Conservation (phyloP, 2,797 vertebrate genomes). For the Passerculus sandwichensis region DNA sequence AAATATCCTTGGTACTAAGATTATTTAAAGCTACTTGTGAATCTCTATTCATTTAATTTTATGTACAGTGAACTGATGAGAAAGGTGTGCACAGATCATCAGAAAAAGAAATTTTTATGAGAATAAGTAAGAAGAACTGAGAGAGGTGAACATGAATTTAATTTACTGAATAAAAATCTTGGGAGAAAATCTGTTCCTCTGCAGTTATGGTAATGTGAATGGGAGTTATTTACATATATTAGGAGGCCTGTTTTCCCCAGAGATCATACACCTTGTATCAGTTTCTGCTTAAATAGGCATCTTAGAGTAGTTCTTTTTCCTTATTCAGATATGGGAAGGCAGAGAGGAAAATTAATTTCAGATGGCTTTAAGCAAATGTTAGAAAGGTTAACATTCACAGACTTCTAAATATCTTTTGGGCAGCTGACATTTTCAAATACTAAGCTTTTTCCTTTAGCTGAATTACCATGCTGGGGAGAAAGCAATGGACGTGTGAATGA, state of each 20-base stretch:
- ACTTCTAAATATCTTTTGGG: conserved; percentile 75
- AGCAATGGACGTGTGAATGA: conserved; percentile 72
- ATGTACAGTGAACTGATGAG: not conserved
- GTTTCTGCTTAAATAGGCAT: conserved; percentile 52
- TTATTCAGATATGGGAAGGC: conserved; percentile 19
- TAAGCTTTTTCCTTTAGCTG: conserved; percentile 63
- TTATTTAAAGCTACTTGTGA: not conserved
- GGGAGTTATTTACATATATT: conserved; percentile 47
- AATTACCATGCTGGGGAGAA: conserved; percentile 53
- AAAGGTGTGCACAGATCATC: not conserved
- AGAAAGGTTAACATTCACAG: conserved; percentile 74
- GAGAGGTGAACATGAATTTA: not conserved
- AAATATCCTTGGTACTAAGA: not conserved
- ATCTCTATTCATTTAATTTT: not conserved
- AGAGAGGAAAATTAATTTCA: conserved; percentile 71
- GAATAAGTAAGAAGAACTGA: not conserved
- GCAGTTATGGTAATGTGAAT: conserved; percentile 8
- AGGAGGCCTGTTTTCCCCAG: not conserved
- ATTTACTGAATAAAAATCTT: conserved; percentile 22
- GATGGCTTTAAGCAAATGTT: conserved; percentile 76
- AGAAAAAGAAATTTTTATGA: not conserved
- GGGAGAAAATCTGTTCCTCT: conserved; percentile 8
- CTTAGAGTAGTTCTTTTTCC: conserved; percentile 29
- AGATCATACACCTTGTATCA: conserved; percentile 56
- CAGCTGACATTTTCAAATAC: conserved; percentile 76